phyloP scores from a whole-genome alignment of 2,888 invertebrate species.

The Hecatera dysodea region DNA sequence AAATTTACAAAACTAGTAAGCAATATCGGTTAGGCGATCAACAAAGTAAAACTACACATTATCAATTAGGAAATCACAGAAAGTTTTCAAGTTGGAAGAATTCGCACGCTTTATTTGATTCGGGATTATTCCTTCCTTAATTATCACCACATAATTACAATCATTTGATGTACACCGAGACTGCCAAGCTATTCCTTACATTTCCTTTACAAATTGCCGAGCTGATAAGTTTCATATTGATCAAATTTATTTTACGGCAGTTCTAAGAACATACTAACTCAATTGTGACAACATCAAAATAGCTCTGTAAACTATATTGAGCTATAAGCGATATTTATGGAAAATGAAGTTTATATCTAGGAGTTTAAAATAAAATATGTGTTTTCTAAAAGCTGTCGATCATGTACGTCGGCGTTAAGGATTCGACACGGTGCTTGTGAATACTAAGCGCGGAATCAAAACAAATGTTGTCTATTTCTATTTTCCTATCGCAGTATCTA shows the following conservation, averaged over 20 bases:
- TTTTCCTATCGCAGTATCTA: background rate
- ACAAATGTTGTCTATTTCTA: background rate
- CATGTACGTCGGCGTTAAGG: too few species aligned
- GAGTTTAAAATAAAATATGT: too few species aligned
- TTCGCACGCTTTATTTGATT: background rate
- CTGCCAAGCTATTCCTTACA: background rate
- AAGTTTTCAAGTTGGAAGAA: constrained; percentile 12
- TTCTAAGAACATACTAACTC: background rate
- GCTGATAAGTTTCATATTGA: background rate
- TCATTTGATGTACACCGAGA: background rate
- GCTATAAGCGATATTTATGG: too few species aligned
- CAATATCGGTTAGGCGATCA: background rate
- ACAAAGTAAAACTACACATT: constrained; percentile 26
- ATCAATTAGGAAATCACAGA: constrained; percentile 42
- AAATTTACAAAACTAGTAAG: background rate
- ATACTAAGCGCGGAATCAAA: background rate
- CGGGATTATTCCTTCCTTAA: background rate
- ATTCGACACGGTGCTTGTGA: background rate
- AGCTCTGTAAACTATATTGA: background rate
- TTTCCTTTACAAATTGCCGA: background rate
- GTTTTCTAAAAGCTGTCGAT: too few species aligned
- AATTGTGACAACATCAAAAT: background rate
- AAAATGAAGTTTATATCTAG: too few species aligned
- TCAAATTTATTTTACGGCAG: background rate
- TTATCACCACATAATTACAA: background rate